phyloP scores from a whole-genome alignment of 2,888 invertebrate genomes.

The Penaeus monodon region DNA sequence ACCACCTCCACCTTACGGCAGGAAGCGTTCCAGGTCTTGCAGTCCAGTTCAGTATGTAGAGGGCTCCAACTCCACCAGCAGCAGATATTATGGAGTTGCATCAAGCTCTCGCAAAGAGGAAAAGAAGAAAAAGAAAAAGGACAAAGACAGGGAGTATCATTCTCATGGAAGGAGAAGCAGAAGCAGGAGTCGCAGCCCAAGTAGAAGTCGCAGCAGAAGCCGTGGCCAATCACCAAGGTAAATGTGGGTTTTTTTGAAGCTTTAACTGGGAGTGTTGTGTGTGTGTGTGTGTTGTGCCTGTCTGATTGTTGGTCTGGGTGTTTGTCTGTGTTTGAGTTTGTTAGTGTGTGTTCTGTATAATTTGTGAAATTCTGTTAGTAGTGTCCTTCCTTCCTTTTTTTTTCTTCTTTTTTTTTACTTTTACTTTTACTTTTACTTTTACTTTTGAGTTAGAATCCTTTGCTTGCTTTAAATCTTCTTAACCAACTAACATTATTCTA shows the following conservation, averaged over 20 bases:
- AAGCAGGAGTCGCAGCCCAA: slow-evolving; percentile 52
- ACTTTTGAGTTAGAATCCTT: too few relatives aligned
- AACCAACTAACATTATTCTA: too few relatives aligned
- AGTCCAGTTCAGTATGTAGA: slow-evolving; percentile 48
- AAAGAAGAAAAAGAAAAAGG: slow-evolving; percentile 58
- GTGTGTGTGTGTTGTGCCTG: too few relatives aligned
- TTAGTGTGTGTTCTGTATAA: not conserved
- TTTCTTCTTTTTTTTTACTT: too few relatives aligned
- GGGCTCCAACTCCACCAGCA: slow-evolving; percentile 47
- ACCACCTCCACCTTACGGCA: slow-evolving; percentile 36
- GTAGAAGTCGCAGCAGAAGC: slow-evolving; percentile 67
- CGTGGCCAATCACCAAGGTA: slow-evolving; percentile 68
- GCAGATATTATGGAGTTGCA: slow-evolving; percentile 52
- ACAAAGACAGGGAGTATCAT: slow-evolving; percentile 51
- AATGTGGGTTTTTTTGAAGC: not conserved
- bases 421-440: too few relatives aligned
- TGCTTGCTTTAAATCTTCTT: too few relatives aligned
- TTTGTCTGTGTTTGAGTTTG: not conserved
- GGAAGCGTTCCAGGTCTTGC: slow-evolving; percentile 41
- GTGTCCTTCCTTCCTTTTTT: too few relatives aligned
- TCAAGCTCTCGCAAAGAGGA: slow-evolving; percentile 52
- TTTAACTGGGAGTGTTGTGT: too few relatives aligned
- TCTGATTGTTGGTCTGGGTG: too few relatives aligned
- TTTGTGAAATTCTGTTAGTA: too few relatives aligned
- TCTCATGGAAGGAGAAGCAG: slow-evolving; percentile 54